Evolutionary conservation across 2,888 invertebrate species (phyloP).

Genomic region (Heliconius sara): DNA sequence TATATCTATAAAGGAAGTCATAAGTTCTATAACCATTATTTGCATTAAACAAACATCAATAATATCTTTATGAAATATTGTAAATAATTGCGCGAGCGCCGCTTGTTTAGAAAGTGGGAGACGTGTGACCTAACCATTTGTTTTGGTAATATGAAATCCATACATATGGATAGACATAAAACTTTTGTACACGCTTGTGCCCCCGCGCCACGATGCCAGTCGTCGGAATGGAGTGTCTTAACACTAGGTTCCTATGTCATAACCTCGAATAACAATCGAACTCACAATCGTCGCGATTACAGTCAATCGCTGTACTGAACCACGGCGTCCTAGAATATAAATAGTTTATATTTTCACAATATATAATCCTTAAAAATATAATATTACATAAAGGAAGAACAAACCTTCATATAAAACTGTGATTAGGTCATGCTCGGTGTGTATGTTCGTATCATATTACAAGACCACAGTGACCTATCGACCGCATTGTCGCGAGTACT

Average conservation of each 20-base stretch:
- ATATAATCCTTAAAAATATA: neutral
- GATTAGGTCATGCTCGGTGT: slow-evolving; percentile 7
- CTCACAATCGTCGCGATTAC: too few species aligned
- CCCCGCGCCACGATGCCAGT: too few species aligned
- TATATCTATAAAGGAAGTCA: neutral
- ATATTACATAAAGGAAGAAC: neutral
- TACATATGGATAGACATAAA: neutral
- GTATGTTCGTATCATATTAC: neutral
- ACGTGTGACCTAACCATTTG: slow-evolving; percentile 6
- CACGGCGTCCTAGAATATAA: too few species aligned
- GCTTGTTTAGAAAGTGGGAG: slow-evolving; percentile 9
- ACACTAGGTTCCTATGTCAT: too few species aligned
- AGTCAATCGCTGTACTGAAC: too few species aligned
- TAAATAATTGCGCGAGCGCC: slow-evolving; percentile 6
- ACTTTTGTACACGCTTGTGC: neutral
- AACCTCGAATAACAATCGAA: too few species aligned
- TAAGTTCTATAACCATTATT: neutral
- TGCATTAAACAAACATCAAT: neutral
- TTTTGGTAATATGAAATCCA: slow-evolving; percentile 2
- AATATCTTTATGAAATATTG: neutral
- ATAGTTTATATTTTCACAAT: neutral
- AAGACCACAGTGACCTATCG: slow-evolving; percentile 19
- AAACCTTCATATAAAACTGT: neutral
- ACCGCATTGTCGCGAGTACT: slow-evolving; percentile 22
- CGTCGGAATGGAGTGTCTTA: too few species aligned